phyloP scores from a whole-genome alignment of 2,888 invertebrate species.

The Epicampocera succincta region DNA sequence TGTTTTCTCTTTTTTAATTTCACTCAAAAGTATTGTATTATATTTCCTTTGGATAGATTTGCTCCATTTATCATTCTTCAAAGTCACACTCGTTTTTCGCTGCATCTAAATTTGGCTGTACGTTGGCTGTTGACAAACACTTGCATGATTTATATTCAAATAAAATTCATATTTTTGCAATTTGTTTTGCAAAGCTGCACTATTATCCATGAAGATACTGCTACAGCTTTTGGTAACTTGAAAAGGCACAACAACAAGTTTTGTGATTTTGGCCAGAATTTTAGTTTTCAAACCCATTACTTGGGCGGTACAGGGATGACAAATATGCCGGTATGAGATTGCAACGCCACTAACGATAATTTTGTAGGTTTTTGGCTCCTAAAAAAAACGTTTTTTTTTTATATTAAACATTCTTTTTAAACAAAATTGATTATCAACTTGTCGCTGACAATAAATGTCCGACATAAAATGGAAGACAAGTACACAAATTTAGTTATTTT shows the following conservation, averaged over 20 bases:
- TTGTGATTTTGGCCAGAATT: slow-evolving; percentile 8
- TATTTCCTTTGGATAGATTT: background rate
- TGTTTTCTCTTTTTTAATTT: slow-evolving; percentile 19
- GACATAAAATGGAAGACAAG: no score
- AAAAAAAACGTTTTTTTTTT: no score
- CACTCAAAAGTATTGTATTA: slow-evolving; percentile 15
- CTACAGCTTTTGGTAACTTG: slow-evolving; percentile 5
- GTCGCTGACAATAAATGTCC: no score
- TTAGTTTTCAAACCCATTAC: slow-evolving; percentile 14
- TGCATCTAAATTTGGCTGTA: slow-evolving; percentile 3
- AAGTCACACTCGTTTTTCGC: background rate
- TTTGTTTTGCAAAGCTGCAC: slow-evolving; percentile 8
- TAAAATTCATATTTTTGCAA: slow-evolving; percentile 45
- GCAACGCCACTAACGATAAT: no score
- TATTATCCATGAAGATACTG: background rate
- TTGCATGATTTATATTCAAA: slow-evolving; percentile 35
- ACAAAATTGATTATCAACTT: no score
- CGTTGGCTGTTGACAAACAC: slow-evolving; percentile 27
- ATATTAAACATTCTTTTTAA: no score
- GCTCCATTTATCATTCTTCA: background rate
- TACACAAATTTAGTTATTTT: no score
- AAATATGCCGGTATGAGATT: no score
- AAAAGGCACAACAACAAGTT: slow-evolving; percentile 24
- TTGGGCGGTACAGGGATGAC: background rate
- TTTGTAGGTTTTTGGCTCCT: no score